These are phyloP conservation scores for Anas georgica DNA, from an alignment of 2,797 vertebrate species.

Conservation along the genomic window DNA sequence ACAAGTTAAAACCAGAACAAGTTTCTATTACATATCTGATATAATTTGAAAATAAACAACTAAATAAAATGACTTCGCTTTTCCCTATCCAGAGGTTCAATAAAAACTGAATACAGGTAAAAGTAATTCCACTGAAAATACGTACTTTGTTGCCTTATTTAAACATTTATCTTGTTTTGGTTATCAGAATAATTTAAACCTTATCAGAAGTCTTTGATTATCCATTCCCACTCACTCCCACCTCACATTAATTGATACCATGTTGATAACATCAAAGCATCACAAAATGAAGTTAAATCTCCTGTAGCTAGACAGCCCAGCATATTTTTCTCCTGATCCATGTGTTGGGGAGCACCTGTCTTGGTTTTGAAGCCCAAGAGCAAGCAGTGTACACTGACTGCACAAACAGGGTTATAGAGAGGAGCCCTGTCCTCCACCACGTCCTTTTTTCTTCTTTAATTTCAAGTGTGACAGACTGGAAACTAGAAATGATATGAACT, in stretches of 20 bases:
- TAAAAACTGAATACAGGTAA: neutral
- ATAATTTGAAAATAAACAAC: neutral
- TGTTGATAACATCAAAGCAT: neutral
- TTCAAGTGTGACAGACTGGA: neutral
- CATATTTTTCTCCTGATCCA: neutral
- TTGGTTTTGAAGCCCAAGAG: neutral
- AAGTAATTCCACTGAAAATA: neutral
- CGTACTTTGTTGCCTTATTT: neutral
- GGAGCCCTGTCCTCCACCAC: neutral
- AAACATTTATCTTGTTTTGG: neutral
- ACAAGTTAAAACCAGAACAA: conserved; percentile 15
- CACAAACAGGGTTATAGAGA: neutral
- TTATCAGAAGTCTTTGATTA: neutral
- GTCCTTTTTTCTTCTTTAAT: neutral
- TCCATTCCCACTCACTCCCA: neutral
- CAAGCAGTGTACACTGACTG: neutral
- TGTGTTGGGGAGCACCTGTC: neutral
- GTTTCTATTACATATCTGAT: neutral
- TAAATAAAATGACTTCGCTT: neutral
- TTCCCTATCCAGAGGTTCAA: neutral
- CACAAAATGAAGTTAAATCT: neutral
- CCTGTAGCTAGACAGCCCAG: neutral
- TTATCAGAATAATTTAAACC: neutral
- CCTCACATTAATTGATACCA: neutral
- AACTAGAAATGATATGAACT: neutral